These are phyloP conservation scores for Crepidodera aurea DNA, from an alignment of 2,888 invertebrate genomes.

Conservation along the genomic window DNA sequence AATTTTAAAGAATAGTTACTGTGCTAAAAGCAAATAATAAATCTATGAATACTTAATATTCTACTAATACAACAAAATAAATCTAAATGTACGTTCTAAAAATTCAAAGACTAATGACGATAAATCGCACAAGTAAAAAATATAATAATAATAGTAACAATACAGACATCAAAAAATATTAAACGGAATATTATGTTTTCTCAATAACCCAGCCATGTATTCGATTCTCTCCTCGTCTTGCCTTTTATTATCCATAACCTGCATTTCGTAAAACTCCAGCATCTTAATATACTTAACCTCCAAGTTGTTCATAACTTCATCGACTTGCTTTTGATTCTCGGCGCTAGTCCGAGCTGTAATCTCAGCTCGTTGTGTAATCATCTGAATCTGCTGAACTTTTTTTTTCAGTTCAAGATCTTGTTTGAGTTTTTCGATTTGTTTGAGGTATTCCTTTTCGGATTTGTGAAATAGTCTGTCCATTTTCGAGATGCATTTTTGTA, in stretches of 20 bases:
- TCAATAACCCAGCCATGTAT: constrained; percentile 44
- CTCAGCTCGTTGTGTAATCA: constrained; percentile 51
- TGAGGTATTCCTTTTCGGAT: constrained; percentile 51
- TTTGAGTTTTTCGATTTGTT: constrained; percentile 49
- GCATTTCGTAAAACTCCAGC: constrained; percentile 47
- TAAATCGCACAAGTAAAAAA: too few species aligned
- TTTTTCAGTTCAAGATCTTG: constrained; percentile 51
- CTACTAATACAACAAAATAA: too few species aligned
- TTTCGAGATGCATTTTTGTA: constrained; percentile 53
- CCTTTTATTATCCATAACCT: constrained; percentile 42
- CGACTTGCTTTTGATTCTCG: constrained; percentile 50
- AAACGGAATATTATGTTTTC: constrained; percentile 46
- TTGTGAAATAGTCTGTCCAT: constrained; percentile 52
- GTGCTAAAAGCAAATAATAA: too few species aligned
- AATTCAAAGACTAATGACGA: too few species aligned
- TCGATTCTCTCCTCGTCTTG: constrained; percentile 47
- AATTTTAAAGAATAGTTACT: too few species aligned
- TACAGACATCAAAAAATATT: constrained; percentile 25
- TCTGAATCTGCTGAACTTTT: constrained; percentile 47
- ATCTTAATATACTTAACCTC: constrained; percentile 53
- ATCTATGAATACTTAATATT: too few species aligned
- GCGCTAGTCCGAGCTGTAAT: constrained; percentile 46
- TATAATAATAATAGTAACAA: too few species aligned
- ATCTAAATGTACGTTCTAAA: too few species aligned
- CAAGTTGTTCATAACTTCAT: constrained; percentile 48